Conservation (phyloP, 2,113 vertebrate genomes). For the Athene noctua region DNA sequence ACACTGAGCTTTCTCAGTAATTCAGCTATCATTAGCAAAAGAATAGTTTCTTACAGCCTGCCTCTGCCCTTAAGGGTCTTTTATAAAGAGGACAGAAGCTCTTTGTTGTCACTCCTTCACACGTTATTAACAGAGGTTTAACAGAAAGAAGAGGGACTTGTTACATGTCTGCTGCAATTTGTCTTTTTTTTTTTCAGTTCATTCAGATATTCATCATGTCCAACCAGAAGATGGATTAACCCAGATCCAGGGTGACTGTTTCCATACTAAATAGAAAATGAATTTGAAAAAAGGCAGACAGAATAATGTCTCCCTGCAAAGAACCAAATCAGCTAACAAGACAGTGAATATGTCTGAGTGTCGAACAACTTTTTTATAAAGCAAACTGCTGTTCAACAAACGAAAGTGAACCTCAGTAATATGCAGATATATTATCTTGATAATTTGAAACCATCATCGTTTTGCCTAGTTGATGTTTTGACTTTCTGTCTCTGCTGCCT, state of each 20-base stretch:
- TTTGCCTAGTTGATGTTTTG: not conserved
- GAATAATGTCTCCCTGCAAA: slow-evolving; percentile 21
- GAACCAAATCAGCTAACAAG: not conserved
- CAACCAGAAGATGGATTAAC: slow-evolving; percentile 50
- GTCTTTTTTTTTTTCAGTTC: slow-evolving; percentile 43
- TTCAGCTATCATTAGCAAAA: slow-evolving; percentile 69
- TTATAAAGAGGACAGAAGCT: slow-evolving; percentile 58
- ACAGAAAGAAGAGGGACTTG: slow-evolving; percentile 46
- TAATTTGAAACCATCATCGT: not conserved
- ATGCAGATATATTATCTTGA: not conserved
- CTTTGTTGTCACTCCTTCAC: slow-evolving; percentile 72
- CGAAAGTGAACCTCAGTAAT: not conserved
- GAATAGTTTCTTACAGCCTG: slow-evolving; percentile 65
- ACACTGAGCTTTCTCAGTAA: slow-evolving; percentile 64
- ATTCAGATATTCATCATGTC: slow-evolving; percentile 54
- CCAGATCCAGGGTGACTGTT: slow-evolving; percentile 27
- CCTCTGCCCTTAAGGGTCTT: slow-evolving; percentile 55
- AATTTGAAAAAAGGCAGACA: slow-evolving; percentile 10
- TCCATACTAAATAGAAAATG: slow-evolving; percentile 45
- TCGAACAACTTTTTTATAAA: not conserved
- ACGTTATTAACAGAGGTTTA: slow-evolving; percentile 63
- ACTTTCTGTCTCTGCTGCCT: not conserved
- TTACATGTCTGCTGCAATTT: slow-evolving; percentile 57
- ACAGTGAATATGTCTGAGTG: not conserved
- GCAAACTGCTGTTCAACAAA: not conserved